These are phyloP conservation scores for Oryzaephilus surinamensis DNA, from an alignment of 1,140 invertebrate species.

Conservation along the genomic window DNA sequence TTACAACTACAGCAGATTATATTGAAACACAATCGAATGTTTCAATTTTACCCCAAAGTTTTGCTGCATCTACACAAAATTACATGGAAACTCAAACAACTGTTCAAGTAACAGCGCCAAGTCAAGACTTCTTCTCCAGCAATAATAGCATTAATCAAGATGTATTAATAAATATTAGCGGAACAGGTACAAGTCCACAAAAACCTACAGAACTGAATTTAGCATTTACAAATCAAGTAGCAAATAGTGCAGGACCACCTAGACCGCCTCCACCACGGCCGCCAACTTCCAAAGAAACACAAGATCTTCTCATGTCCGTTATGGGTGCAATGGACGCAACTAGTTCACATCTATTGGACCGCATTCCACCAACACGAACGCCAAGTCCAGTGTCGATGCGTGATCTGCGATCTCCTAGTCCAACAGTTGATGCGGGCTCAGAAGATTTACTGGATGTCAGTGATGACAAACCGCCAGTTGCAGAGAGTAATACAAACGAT, in stretches of 20 bases:
- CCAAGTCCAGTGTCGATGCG: slow-evolving; percentile 71
- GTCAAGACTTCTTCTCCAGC: slow-evolving; percentile 7
- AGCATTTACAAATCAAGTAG: slow-evolving; percentile 20
- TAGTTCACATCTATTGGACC: slow-evolving; percentile 69
- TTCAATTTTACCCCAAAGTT: no score
- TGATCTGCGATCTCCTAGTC: slow-evolving; percentile 69
- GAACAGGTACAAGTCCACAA: slow-evolving; percentile 10
- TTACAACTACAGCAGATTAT: slow-evolving; percentile 4
- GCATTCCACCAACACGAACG: slow-evolving; percentile 68
- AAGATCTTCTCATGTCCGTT: slow-evolving; percentile 74
- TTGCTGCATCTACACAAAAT: no score
- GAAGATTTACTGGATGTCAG: slow-evolving; percentile 54
- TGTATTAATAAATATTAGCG: slow-evolving; percentile 7
- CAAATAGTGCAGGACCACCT: slow-evolving; percentile 21
- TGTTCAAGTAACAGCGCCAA: background rate
- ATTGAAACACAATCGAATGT: no score
- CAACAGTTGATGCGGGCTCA: slow-evolving; percentile 63
- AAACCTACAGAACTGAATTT: slow-evolving; percentile 34
- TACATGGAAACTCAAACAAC: slow-evolving; percentile 7
- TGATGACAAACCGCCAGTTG: slow-evolving; percentile 21
- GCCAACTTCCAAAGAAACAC: slow-evolving; percentile 60
- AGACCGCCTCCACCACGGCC: slow-evolving; percentile 38
- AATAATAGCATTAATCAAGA: slow-evolving; percentile 5
- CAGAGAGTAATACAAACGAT: slow-evolving; percentile 10
- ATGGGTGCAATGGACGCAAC: slow-evolving; percentile 82